A percentile compares a stretch with the other conserved stretches of the same genome.
Evolutionary conservation across 2,888 invertebrate species (phyloP).

Genomic region (Mesorhabditis belari): DNA sequence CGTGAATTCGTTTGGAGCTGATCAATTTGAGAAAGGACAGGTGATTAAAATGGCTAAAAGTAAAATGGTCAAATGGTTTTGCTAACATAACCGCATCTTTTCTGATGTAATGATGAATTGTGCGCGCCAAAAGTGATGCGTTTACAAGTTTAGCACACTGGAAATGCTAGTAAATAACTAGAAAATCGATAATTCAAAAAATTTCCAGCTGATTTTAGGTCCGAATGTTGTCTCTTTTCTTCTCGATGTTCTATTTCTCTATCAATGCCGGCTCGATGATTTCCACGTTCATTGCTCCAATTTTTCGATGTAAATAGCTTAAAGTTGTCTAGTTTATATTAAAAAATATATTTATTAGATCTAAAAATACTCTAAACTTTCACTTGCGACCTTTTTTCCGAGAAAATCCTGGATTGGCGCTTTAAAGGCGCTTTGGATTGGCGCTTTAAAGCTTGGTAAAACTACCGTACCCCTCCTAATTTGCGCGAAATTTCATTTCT

Average conservation of each 20-base stretch:
- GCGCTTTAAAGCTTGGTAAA: too few species aligned
- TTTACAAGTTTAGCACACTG: too few species aligned
- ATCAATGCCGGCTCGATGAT: slow-evolving; percentile 82
- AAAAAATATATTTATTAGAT: background rate
- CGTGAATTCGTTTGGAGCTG: slow-evolving; percentile 58
- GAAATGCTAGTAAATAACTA: background rate
- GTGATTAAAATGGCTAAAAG: slow-evolving; percentile 36
- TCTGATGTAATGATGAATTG: too few species aligned
- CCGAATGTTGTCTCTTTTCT: slow-evolving; percentile 74
- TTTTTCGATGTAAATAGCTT: slow-evolving; percentile 64
- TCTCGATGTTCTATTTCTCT: slow-evolving; percentile 87
- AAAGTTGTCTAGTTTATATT: background rate
- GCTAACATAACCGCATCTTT: too few species aligned
- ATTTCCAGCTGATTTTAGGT: slow-evolving; percentile 57
- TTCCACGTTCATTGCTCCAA: slow-evolving; percentile 80
- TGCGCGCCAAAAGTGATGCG: too few species aligned
- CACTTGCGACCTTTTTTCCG: too few species aligned
- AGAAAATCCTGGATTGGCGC: too few species aligned
- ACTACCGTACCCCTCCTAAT: too few species aligned
- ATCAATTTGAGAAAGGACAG: slow-evolving; percentile 57
- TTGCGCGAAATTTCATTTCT: too few species aligned
- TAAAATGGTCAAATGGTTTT: too few species aligned
- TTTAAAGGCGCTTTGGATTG: too few species aligned
- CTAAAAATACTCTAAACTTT: slow-evolving; percentile 58
- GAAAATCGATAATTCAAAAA: background rate